phyloP scores from a whole-genome alignment of 2,888 invertebrate genomes.

The Tipula helvola region DNA sequence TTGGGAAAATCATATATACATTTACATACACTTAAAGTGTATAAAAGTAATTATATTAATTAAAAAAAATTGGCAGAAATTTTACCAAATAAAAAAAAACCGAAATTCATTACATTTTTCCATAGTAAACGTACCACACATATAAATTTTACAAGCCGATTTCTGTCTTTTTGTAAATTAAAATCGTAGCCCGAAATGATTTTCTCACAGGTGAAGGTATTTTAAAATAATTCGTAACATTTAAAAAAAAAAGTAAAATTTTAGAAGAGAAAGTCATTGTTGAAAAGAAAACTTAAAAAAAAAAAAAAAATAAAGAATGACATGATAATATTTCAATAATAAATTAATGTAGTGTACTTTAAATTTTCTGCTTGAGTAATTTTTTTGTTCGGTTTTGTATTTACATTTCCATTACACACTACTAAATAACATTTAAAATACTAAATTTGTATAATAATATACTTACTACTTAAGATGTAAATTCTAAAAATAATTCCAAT shows the following conservation, averaged over 20 bases:
- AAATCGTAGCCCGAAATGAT: not conserved
- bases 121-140: not conserved
- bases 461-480: not conserved
- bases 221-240: not conserved
- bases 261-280: constrained; percentile 7
- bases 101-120: not conserved
- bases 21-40: not conserved
- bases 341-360: not conserved
- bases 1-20: not conserved
- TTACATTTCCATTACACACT: not conserved
- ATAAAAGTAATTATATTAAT: not conserved
- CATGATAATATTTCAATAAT: not conserved
- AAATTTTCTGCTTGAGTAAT: not conserved
- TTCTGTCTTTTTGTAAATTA: not conserved
- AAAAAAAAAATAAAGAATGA: not conserved
- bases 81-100: not conserved
- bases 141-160: not conserved
- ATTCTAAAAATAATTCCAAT: not conserved
- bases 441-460: not conserved
- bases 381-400: not conserved
- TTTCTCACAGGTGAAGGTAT: constrained; percentile 8
- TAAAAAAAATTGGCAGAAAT: not conserved
- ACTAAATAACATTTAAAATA: not conserved
- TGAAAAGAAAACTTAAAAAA: not conserved
- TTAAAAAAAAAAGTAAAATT: not conserved